Evolutionary conservation across 2,888 invertebrate genomes (phyloP), one percentile per base, ranked within the genome.

Genomic region (Microctonus hyperodae): DNA sequence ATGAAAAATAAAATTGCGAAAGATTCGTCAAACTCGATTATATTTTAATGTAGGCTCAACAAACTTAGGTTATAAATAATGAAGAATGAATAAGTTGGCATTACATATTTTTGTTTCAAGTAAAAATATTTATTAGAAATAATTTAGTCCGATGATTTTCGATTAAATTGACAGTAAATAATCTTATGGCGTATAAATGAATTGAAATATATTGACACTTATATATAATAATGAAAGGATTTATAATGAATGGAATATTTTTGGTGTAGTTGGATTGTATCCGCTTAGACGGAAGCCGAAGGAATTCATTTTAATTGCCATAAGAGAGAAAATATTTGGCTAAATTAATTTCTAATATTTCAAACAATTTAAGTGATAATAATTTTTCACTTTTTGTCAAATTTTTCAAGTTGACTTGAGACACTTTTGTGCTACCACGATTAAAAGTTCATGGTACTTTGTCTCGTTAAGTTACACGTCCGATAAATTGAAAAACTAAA

Each of bases 211-310:
- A 58, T 58, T 20, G 6, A 33, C 20, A 58, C 37, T 20, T 23
- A 37, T 58, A 5, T 9, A 22, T 22, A 58, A 23, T 25, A 58
- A 40, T 37, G 58, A 22, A 58, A 25, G 44, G n/a, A 16, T 40
- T 23, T 37, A 23, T 11, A 23, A 37, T 40, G 62, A 65, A 62
- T 16, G 25, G 62, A 62, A 55, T 48, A 51, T 33, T 37, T 37
- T 44, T 59, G 78, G 76, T 63, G 67, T 74, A 63, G 75, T 71
- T 69, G 69, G 76, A 71, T 79, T 75, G 78, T 76, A 78, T 78
- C 75, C 77, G 75, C 74, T 6, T 53, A 67, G 73, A 69, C 77
- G 75, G 76, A 76, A 78, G 76, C 71, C 63, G 69, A 70, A 66
- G 74, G 68, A 68, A 65, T 65, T 37, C n/a, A 23, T 66, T 71